Conservation (phyloP, 2,113 vertebrate genomes). For the Cepphus grylle region DNA sequence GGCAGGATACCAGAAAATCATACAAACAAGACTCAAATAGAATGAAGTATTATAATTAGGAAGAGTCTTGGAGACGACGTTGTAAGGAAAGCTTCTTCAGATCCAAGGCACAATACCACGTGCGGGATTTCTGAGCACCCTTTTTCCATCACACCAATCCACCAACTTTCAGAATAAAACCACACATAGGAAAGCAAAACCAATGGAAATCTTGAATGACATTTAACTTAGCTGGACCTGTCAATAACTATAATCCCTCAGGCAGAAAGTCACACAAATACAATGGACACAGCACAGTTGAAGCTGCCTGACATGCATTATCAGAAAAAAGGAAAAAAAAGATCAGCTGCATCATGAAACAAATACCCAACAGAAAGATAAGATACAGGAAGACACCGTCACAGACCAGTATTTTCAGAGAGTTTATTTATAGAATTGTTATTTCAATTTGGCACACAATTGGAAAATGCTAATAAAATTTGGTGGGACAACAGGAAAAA, state of each 20-base stretch:
- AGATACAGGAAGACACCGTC: not conserved
- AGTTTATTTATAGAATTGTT: constrained; percentile 46
- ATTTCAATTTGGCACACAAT: constrained; percentile 34
- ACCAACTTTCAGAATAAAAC: not conserved
- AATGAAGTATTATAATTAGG: not conserved
- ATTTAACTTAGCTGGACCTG: not conserved
- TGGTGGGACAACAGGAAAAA: constrained; percentile 14
- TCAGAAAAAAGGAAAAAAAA: not conserved
- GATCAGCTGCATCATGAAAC: not conserved
- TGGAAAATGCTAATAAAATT: constrained; percentile 10
- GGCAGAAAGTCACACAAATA: not conserved
- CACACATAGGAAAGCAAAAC: not conserved
- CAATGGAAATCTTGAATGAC: not conserved
- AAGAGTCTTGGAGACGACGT: not conserved
- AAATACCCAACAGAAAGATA: not conserved
- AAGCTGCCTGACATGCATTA: not conserved
- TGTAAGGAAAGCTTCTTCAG: not conserved
- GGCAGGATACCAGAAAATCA: not conserved
- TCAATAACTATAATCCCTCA: not conserved
- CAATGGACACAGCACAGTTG: not conserved
- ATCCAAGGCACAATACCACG: not conserved
- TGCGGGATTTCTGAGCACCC: not conserved
- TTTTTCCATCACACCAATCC: not conserved
- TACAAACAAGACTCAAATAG: not conserved
- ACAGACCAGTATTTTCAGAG: not conserved